These are phyloP conservation scores for Diglossa cyanea DNA, from an alignment of 2,797 vertebrate species.

Conservation along the genomic window DNA sequence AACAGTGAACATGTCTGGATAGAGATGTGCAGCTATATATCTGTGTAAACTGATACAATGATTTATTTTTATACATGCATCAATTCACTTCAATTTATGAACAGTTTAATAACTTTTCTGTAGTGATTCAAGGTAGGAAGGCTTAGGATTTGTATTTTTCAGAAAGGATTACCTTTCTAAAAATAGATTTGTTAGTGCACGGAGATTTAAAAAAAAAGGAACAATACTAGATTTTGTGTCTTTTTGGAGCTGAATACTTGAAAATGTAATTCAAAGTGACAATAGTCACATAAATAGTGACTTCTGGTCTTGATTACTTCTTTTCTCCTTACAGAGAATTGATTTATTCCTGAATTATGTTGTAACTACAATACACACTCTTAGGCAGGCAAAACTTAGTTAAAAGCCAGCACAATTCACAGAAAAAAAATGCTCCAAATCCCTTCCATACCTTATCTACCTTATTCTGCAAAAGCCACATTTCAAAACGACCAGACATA, in stretches of 20 bases:
- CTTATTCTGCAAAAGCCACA: neutral
- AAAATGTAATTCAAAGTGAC: neutral
- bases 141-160: constrained; percentile 6
- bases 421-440: neutral
- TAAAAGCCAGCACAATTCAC: neutral
- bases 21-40: neutral
- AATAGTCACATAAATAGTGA: neutral
- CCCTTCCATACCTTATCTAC: neutral
- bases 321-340: neutral
- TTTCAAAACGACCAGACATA: neutral
- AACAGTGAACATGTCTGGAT: neutral
- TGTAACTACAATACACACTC: neutral
- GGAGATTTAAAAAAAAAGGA: neutral
- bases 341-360: neutral
- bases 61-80: neutral
- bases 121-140: neutral
- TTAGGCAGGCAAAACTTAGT: neutral
- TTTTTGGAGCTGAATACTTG: neutral
- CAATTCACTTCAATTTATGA: neutral
- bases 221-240: neutral
- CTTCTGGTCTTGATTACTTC: neutral
- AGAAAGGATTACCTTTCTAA: constrained; percentile 16
- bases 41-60: neutral
- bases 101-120: neutral
- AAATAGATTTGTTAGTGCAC: neutral